These are phyloP conservation scores for Augiades crinisus DNA, from an alignment of 2,888 invertebrate genomes.

Conservation along the genomic window DNA sequence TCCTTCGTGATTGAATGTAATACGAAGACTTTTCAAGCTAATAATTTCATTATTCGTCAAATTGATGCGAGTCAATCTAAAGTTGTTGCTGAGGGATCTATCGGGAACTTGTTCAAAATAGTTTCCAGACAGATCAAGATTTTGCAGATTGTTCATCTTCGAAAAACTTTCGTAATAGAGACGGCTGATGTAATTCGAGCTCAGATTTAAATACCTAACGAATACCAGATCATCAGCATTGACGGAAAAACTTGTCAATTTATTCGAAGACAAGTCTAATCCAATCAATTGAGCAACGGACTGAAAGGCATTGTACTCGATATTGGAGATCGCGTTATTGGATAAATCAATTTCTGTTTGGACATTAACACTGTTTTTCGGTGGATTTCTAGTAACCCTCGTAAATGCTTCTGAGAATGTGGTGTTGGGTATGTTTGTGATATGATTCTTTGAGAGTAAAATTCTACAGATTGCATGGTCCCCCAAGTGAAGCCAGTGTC, in stretches of 20 bases:
- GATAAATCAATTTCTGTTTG: slow-evolving; percentile 63
- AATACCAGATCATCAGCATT: slow-evolving; percentile 50
- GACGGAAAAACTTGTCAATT: slow-evolving; percentile 50
- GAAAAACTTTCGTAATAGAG: slow-evolving; percentile 56
- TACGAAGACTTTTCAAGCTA: slow-evolving; percentile 46
- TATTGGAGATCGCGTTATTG: slow-evolving; percentile 51
- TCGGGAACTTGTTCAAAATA: slow-evolving; percentile 52
- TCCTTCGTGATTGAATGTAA: slow-evolving; percentile 59
- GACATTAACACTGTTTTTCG: slow-evolving; percentile 41
- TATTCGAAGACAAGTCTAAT: slow-evolving; percentile 61
- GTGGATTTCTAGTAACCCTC: slow-evolving; percentile 41
- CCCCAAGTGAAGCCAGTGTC: slow-evolving; percentile 63
- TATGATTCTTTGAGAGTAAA: slow-evolving; percentile 55
- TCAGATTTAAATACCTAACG: slow-evolving; percentile 59
- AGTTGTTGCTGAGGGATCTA: slow-evolving; percentile 48
- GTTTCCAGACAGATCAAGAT: slow-evolving; percentile 67
- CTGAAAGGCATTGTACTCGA: slow-evolving; percentile 63
- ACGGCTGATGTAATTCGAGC: slow-evolving; percentile 49
- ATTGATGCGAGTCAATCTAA: slow-evolving; percentile 56
- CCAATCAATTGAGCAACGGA: slow-evolving; percentile 49
- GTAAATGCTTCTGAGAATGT: slow-evolving; percentile 42
- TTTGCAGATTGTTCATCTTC: slow-evolving; percentile 57
- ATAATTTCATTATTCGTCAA: slow-evolving; percentile 56
- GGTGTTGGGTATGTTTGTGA: slow-evolving; percentile 52
- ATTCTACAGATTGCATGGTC: slow-evolving; percentile 58